A percentile compares a stretch with the other conserved stretches of the same genome.
phyloP scores from a whole-genome alignment of 1,140 invertebrate species.

The Zaprionus taronus region DNA sequence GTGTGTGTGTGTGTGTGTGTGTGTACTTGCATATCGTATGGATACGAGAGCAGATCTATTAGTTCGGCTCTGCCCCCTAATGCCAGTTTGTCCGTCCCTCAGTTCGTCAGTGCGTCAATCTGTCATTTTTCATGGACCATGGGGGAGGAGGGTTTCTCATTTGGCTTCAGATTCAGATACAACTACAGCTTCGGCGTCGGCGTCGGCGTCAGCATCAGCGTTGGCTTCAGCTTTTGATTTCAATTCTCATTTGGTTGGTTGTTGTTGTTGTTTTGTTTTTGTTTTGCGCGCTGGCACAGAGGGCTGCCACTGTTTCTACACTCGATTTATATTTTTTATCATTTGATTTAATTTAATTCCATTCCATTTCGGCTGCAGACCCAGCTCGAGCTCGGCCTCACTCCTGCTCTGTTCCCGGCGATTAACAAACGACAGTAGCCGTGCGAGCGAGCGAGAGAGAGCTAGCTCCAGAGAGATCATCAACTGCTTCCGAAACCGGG shows the following conservation, averaged over 20 bases:
- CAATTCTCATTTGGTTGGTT: conserved; percentile 27
- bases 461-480: conserved; percentile 15
- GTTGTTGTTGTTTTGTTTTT: conserved; percentile 40
- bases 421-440: conserved; percentile 6
- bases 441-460: conserved; percentile 3
- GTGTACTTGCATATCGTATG: background rate
- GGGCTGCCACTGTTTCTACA: conserved; percentile 78
- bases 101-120: conserved; percentile 35
- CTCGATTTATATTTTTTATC: conserved; percentile 83
- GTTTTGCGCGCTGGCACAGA: conserved; percentile 54
- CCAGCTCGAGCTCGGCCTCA: conserved; percentile 6
- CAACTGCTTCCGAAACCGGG: conserved; percentile 69
- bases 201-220: conserved; percentile 18
- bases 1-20: background rate
- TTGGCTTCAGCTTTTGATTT: conserved; percentile 42
- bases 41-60: conserved; percentile 4
- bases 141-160: conserved; percentile 39
- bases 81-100: conserved; percentile 23
- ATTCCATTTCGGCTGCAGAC: conserved; percentile 70
- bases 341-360: conserved; percentile 83
- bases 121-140: conserved; percentile 28
- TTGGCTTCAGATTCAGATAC: background rate
- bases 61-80: conserved; percentile 41
- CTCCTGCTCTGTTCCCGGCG: conserved; percentile 8
- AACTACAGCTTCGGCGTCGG: background rate